Evolutionary conservation across 2,888 invertebrate genomes (phyloP).

Genomic region (Adela reaumurella): DNA sequence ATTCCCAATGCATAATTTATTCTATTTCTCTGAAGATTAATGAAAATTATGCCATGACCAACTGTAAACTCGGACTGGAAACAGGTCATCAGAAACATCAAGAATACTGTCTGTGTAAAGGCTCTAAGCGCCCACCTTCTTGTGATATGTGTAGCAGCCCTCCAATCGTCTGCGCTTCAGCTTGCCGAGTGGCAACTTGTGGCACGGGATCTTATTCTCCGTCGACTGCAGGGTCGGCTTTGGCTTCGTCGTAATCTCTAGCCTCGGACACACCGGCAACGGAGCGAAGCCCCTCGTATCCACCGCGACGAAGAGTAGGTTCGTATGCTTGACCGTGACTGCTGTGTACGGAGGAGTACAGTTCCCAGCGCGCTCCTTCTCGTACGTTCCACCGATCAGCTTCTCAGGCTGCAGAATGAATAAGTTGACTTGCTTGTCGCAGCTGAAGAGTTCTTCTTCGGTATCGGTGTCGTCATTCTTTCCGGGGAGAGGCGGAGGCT

Average conservation of each 20-base stretch:
- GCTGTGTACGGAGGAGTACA: slow-evolving; percentile 60
- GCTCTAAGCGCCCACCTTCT: slow-evolving; percentile 41
- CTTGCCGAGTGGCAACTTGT: slow-evolving; percentile 69
- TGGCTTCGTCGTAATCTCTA: slow-evolving; percentile 63
- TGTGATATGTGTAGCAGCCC: slow-evolving; percentile 75
- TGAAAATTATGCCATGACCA: too few species aligned
- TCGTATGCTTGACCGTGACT: slow-evolving; percentile 71
- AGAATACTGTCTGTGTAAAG: too few species aligned
- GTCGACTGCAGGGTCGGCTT: slow-evolving; percentile 28
- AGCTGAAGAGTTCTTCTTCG: slow-evolving; percentile 56
- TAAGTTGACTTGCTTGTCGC: slow-evolving; percentile 69
- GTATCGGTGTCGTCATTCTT: slow-evolving; percentile 29
- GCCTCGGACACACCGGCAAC: slow-evolving; percentile 37
- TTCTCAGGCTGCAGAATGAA: slow-evolving; percentile 62
- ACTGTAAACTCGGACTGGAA: too few species aligned
- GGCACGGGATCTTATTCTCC: slow-evolving; percentile 63
- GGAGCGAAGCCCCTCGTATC: slow-evolving; percentile 30
- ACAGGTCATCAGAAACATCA: too few species aligned
- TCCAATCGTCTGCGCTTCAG: slow-evolving; percentile 64
- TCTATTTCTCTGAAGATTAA: too few species aligned
- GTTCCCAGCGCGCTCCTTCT: slow-evolving; percentile 21
- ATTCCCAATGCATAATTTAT: too few species aligned
- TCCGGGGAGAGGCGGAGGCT: slow-evolving; percentile 15
- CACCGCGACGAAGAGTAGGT: slow-evolving; percentile 73
- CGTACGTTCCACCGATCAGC: slow-evolving; percentile 24